Percentiles rank a stretch among this genome's conserved stretches.
phyloP scores from a whole-genome alignment of 2,888 invertebrate species.

The Ellobium chinense region DNA sequence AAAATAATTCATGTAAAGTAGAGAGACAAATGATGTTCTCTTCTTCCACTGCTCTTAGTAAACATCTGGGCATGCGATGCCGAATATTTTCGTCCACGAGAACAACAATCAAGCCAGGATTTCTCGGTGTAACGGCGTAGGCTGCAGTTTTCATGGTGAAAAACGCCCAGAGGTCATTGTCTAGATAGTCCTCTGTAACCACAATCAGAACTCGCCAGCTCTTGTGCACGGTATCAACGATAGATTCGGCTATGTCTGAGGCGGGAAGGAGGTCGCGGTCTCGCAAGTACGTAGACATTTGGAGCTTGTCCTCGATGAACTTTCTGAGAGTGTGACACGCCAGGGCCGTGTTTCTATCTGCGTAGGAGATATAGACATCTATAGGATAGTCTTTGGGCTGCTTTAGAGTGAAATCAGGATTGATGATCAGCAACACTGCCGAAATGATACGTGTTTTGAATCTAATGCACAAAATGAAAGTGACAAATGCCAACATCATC shows the following conservation, averaged over 20 bases:
- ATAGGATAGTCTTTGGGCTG: neutral
- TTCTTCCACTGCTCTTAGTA: neutral
- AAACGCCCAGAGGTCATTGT: conserved; percentile 18
- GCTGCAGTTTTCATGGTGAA: conserved; percentile 2
- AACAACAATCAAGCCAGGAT: conserved; percentile 13
- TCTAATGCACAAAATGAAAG: neutral
- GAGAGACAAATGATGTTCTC: too few species aligned
- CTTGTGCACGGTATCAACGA: conserved; percentile 6
- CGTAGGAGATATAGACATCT: conserved; percentile 21
- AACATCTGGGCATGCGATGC: neutral
- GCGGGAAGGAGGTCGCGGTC: too few species aligned
- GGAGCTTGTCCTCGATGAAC: neutral
- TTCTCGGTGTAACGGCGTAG: neutral
- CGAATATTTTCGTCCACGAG: neutral
- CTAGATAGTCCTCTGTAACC: neutral
- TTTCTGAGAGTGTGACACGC: neutral
- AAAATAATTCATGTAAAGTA: too few species aligned
- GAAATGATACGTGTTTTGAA: conserved; percentile 10
- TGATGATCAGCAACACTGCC: too few species aligned
- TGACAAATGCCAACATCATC: neutral
- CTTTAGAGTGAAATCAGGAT: conserved; percentile 13
- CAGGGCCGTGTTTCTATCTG: neutral
- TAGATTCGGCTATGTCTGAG: neutral
- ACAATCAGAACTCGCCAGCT: conserved; percentile 33
- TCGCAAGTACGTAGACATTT: neutral